Base-by-base conservation (phyloP, 2,888 invertebrate species). In the Ischnura elegans region DNA sequence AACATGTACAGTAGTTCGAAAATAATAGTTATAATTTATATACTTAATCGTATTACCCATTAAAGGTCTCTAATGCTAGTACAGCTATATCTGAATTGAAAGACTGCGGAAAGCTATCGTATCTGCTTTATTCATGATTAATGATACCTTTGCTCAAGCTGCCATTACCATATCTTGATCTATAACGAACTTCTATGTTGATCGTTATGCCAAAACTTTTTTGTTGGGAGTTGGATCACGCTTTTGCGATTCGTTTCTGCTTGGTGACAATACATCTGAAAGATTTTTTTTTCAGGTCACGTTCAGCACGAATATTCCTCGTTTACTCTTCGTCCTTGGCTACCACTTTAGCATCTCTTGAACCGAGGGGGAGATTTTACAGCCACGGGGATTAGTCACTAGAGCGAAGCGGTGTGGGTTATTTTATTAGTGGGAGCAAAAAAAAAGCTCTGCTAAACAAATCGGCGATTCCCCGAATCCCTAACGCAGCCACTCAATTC, bases 381-480 rank as follows among this genome's bases (percentile, higher is more conserved):
- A 76, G 76, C 76, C 76, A 36, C 13, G 76, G 61, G 76, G 76
- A 76, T 76, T 76, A 76, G 76, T 76, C 76, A 76, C 76, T 76
- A n/a, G 76, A 76, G 6, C 36, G 76, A 10, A 76, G 76, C 25
- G 36, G 76, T 13, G 76, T 36, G 76, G 66, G 66, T 3, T 25
- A 61, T 61, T 61, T 61, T 61, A 61, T 61, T 61, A 76, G 76
- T 6, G 76, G 29, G 66, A 36, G 76, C 76, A 36, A 76, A 76
- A 76, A 76, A 76, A 76, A 76, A 76, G 36, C 36, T 76, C 36
- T 36, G 76, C 76, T 76, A 76, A 76, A 76, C 76, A 76, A 76
- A 76, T 76, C 76, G 76, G 36, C 76, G 76, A 76, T 76, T 76
- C 76, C 76, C 76, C 76, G 76, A 76, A 76, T 76, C 76, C 25